phyloP scores from a whole-genome alignment of 2,797 vertebrate species.

The Australoheros facetus region DNA sequence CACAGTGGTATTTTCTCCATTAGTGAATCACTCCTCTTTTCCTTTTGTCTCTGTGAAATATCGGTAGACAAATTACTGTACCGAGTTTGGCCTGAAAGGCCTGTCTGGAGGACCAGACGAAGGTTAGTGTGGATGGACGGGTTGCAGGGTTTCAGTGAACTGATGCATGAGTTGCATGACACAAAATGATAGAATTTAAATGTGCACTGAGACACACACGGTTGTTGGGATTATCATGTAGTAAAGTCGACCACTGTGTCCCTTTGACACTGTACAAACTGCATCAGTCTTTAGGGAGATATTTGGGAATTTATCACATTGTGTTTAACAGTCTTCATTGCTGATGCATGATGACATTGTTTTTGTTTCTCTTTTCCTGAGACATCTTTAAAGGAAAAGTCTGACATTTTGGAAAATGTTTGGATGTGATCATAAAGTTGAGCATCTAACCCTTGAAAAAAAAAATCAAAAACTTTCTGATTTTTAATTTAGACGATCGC shows the following conservation, averaged over 20 bases:
- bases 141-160: slow-evolving; percentile 8
- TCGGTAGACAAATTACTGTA: slow-evolving; percentile 77
- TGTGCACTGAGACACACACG: not conserved
- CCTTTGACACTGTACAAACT: not conserved
- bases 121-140: slow-evolving; percentile 72
- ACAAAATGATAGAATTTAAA: not conserved
- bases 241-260: not conserved
- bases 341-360: no score
- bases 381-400: slow-evolving; percentile 7
- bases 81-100: slow-evolving; percentile 75
- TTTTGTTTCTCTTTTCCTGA: not conserved
- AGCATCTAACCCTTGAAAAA: no score
- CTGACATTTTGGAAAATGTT: not conserved
- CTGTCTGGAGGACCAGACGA: slow-evolving; percentile 69
- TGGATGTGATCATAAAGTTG: no score
- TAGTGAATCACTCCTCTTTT: slow-evolving; percentile 46
- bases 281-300: not conserved
- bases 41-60: slow-evolving; percentile 41
- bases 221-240: not conserved
- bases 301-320: not conserved
- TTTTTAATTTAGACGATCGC: no score
- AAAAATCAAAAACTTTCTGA: no score
- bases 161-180: slow-evolving; percentile 72
- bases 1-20: not conserved
- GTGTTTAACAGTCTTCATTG: no score